These are phyloP conservation scores for Ophthalmolycus amberensis DNA, from an alignment of 2,113 vertebrate genomes.

Conservation along the genomic window DNA sequence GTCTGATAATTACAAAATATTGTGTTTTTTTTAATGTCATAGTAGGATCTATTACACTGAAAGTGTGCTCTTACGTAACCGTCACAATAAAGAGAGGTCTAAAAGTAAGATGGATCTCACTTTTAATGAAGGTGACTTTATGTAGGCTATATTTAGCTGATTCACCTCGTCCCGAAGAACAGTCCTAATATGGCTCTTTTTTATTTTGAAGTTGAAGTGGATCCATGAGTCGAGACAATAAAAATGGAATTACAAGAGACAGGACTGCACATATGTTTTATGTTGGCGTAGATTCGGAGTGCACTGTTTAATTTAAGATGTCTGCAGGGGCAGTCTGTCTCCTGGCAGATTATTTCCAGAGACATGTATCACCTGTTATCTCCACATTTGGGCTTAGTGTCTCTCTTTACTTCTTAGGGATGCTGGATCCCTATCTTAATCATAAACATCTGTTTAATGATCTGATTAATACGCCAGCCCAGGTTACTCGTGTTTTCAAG, in stretches of 20 bases:
- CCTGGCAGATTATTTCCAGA: slow-evolving; percentile 53
- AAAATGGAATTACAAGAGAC: slow-evolving; percentile 58
- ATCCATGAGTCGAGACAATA: slow-evolving; percentile 63
- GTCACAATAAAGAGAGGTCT: slow-evolving; percentile 16
- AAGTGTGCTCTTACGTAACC: slow-evolving; percentile 20
- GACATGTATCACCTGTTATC: slow-evolving; percentile 73
- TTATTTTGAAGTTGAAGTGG: slow-evolving; percentile 22
- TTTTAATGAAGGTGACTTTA: slow-evolving; percentile 50
- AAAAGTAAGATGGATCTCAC: slow-evolving; percentile 24
- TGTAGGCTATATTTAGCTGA: slow-evolving; percentile 63
- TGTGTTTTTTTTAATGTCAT: background rate
- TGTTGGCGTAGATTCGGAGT: slow-evolving; percentile 52
- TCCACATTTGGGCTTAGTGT: slow-evolving; percentile 52
- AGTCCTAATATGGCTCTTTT: slow-evolving; percentile 72
- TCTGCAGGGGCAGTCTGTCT: slow-evolving; percentile 50
- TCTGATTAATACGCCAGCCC: slow-evolving; percentile 37
- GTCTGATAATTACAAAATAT: background rate
- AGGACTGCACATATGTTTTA: slow-evolving; percentile 66
- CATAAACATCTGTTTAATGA: slow-evolving; percentile 48
- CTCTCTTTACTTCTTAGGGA: slow-evolving; percentile 22
- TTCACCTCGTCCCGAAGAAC: slow-evolving; percentile 46
- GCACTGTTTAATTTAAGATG: slow-evolving; percentile 65
- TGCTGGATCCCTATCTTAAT: slow-evolving; percentile 4
- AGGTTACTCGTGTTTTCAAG: slow-evolving; percentile 41
- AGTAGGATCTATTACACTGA: slow-evolving; percentile 2